Evolutionary conservation across 2,113 vertebrate species (phyloP).

Genomic region (Lanius ludovicianus): DNA sequence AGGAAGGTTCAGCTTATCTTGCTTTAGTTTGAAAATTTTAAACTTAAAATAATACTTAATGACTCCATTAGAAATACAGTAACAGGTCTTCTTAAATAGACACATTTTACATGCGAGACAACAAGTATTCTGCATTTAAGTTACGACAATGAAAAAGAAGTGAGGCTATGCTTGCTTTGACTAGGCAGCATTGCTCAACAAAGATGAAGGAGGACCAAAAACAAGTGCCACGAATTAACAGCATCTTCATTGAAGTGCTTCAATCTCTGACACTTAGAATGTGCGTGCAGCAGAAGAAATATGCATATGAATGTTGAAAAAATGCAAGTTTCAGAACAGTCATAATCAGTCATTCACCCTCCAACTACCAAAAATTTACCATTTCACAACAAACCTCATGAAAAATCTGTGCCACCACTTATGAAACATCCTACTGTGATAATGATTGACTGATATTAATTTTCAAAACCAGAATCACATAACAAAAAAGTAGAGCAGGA

Average conservation of each 20-base stretch:
- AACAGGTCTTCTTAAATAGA: not conserved
- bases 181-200: not conserved
- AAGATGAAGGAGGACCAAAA: not conserved
- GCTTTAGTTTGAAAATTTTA: not conserved
- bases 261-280: not conserved
- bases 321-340: not conserved
- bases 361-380: not conserved
- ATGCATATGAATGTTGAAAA: not conserved
- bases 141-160: not conserved
- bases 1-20: not conserved
- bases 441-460: not conserved
- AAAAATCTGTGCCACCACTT: not conserved
- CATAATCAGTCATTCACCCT: not conserved
- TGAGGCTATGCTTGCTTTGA: not conserved
- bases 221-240: not conserved
- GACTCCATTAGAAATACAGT: not conserved
- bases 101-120: not conserved
- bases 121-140: not conserved
- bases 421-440: not conserved
- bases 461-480: not conserved
- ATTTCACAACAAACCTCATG: not conserved
- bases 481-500: not conserved
- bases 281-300: not conserved
- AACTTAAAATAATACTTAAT: not conserved
- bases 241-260: not conserved